Base-by-base conservation (phyloP, 2,113 vertebrate genomes). In the Oryzias woworae region DNA sequence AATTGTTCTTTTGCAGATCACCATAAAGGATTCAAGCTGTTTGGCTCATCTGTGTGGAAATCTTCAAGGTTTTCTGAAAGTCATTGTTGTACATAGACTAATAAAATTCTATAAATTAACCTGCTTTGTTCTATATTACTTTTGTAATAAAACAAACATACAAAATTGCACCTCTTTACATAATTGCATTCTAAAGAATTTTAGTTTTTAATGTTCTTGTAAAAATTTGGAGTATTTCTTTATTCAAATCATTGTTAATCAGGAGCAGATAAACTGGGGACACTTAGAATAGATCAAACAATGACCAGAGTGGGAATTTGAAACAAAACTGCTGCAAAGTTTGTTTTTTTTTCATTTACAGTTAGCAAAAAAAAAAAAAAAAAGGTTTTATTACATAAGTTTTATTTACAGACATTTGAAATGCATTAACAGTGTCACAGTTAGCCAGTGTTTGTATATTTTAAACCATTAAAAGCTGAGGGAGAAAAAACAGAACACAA, bases 371-470 rank as follows among this genome's bases (percentile, higher is more conserved):
- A 20, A 57, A 20, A 20, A 20, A 31, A 20, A 55, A 17, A 7
- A 36, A 13, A 4, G 20, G 26, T 48, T 55, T 83, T 69, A 77
- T 75, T 85, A 79, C 65, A 66, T 77, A 69, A 75, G 65, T 82
- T 89, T 89, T 92, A 92, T 90, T 92, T 92, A 93, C 90, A 93
- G 72, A 81, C 80, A 66, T 85, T 80, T 81, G 49, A 90, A 89
- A 85, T 83, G 76, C 84, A 83, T 89, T 42, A 83, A 86, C 89
- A 90, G 89, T 90, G 87, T 89, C 86, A 88, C 86, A 90, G 86
- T 89, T 85, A 86, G 78, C 89, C 89, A 90, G 89, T 90, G 89
- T 90, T 83, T 82, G 76, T 78, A 77, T 83, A 73, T 79, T 77
- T 85, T 17, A 81, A 88, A 86, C 73, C 84, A 58, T 73, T 60